Conservation (phyloP, 30 jellyfish, hydroid and myxozoan genomes). For the Mastigias papua region DNA sequence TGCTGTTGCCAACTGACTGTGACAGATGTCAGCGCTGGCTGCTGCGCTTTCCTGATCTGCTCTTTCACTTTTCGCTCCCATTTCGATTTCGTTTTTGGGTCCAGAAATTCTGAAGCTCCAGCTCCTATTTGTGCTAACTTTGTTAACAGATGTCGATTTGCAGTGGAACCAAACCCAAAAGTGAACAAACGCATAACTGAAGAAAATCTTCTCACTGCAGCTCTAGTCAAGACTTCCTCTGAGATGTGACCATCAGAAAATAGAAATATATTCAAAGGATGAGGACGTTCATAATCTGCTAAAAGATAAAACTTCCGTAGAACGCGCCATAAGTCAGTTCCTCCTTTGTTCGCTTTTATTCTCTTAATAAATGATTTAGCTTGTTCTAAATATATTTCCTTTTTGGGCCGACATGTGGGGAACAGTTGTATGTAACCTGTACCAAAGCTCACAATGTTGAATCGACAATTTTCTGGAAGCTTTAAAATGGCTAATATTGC, state of each 20-base stretch:
- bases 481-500: constrained; percentile 52
- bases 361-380: constrained; percentile 18
- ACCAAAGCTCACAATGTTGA: constrained; percentile 75
- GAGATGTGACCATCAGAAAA: constrained; percentile 89
- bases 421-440: constrained; percentile 37
- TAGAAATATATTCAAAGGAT: constrained; percentile 69
- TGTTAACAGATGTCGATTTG: constrained; percentile 78
- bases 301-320: constrained; percentile 44
- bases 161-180: constrained; percentile 84
- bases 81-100: constrained; percentile 74
- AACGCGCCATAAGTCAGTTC: constrained; percentile 88
- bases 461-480: constrained; percentile 63
- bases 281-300: constrained; percentile 20
- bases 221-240: constrained; percentile 81
- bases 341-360: constrained; percentile 63
- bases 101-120: constrained; percentile 83
- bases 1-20: constrained; percentile 79
- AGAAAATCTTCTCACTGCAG: constrained; percentile 31
- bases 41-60: constrained; percentile 76
- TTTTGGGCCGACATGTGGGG: constrained; percentile 26
- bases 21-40: constrained; percentile 82
- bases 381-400: not conserved
- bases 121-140: constrained; percentile 79
- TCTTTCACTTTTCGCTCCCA: constrained; percentile 83
- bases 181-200: constrained; percentile 69